Evolutionary conservation across 2,888 invertebrate species (phyloP).

Genomic region (Cephus runcator): DNA sequence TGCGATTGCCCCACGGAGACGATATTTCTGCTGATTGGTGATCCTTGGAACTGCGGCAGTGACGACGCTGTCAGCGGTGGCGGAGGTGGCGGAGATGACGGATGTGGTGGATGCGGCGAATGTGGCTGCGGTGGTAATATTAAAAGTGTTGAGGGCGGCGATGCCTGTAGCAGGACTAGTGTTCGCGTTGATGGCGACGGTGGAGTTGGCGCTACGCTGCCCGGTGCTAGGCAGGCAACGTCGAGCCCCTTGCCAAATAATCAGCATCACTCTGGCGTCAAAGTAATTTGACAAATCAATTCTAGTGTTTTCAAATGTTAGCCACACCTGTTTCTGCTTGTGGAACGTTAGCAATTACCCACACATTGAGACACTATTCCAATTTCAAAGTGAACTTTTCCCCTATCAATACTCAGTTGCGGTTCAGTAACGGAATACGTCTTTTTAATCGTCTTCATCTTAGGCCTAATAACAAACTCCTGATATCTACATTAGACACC

Average conservation of each 20-base stretch:
- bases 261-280: constrained; percentile 51
- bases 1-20: constrained; percentile 40
- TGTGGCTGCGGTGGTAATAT: too few species aligned
- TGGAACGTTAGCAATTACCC: too few species aligned
- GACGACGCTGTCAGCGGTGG: not conserved
- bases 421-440: not conserved
- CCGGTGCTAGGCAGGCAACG: constrained; percentile 59
- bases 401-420: too few species aligned
- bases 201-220: constrained; percentile 36
- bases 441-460: not conserved
- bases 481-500: not conserved
- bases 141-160: too few species aligned
- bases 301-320: not conserved
- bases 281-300: not conserved
- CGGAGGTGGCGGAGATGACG: too few species aligned
- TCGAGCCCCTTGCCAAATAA: constrained; percentile 57
- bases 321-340: not conserved
- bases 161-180: not conserved
- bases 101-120: too few species aligned
- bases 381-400: not conserved
- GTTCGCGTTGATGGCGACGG: not conserved
- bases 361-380: not conserved
- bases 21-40: constrained; percentile 44
- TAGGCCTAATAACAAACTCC: not conserved
- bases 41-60: not conserved